phyloP scores from a whole-genome alignment of 2,113 vertebrate genomes.

The Spea bombifrons region DNA sequence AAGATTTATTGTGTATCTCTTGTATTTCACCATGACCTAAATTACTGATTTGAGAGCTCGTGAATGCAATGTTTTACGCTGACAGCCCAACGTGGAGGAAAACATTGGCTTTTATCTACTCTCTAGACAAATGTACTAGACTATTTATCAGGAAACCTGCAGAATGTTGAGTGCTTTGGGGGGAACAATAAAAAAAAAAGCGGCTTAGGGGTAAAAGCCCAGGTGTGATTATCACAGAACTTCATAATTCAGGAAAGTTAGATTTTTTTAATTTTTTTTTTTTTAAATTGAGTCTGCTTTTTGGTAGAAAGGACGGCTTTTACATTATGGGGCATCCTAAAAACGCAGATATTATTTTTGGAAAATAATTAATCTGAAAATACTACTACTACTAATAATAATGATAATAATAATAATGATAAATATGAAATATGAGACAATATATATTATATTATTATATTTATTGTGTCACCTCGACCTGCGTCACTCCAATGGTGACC shows the following conservation, averaged over 20 bases:
- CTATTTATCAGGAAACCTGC: constrained; percentile 5
- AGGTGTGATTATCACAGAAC: neutral
- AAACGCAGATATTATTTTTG: no score
- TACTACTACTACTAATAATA: no score
- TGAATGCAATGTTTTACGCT: neutral
- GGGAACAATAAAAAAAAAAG: neutral
- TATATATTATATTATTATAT: no score
- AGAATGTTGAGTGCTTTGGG: neutral
- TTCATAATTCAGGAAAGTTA: neutral
- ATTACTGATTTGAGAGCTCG: constrained; percentile 8
- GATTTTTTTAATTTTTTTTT: no score
- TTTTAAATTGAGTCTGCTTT: no score
- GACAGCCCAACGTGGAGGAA: neutral
- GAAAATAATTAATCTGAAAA: no score
- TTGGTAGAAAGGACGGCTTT: no score
- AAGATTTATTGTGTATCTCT: constrained; percentile 30
- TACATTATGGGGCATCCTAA: no score
- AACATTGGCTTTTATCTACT: neutral
- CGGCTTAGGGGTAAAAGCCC: neutral
- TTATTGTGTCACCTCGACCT: no score
- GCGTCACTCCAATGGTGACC: no score
- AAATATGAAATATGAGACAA: no score
- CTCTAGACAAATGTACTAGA: neutral
- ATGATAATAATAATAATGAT: no score
- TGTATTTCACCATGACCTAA: constrained; percentile 34